Percentiles rank a stretch among this genome's conserved stretches.
Evolutionary conservation across 2,797 vertebrate species (phyloP).

Genomic region (Sparus aurata): DNA sequence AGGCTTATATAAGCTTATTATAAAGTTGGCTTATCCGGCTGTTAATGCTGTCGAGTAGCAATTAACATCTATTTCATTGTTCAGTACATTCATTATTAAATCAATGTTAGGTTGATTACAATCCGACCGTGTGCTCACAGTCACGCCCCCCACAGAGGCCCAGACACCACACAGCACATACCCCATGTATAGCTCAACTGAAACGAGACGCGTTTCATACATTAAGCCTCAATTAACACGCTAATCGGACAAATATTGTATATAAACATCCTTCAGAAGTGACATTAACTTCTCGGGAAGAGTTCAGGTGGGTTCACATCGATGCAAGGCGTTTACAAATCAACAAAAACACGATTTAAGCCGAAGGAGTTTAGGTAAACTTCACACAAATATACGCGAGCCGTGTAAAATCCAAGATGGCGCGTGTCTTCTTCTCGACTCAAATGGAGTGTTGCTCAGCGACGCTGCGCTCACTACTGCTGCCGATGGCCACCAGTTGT

Average conservation of each 20-base stretch:
- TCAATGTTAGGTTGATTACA: background rate
- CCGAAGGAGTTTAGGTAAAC: too few relatives aligned
- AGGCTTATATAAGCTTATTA: too few relatives aligned
- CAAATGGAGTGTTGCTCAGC: background rate
- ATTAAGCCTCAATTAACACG: rapidly evolving
- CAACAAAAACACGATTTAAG: background rate
- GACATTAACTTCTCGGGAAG: background rate
- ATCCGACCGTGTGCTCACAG: background rate
- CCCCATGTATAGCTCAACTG: background rate
- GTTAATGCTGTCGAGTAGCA: background rate
- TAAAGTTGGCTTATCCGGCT: background rate
- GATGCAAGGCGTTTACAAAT: background rate
- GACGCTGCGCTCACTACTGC: background rate
- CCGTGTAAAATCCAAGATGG: constrained; percentile 3
- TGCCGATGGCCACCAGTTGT: background rate
- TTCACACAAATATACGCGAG: background rate
- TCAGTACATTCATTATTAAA: background rate
- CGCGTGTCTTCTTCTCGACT: background rate
- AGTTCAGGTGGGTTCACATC: background rate
- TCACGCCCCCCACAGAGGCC: background rate
- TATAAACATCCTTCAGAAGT: background rate
- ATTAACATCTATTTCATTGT: background rate
- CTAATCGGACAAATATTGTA: background rate
- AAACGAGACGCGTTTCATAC: background rate
- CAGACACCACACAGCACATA: background rate